These are phyloP conservation scores for Datnioides undecimradiatus DNA, from an alignment of 2,113 vertebrate genomes.

Conservation along the genomic window DNA sequence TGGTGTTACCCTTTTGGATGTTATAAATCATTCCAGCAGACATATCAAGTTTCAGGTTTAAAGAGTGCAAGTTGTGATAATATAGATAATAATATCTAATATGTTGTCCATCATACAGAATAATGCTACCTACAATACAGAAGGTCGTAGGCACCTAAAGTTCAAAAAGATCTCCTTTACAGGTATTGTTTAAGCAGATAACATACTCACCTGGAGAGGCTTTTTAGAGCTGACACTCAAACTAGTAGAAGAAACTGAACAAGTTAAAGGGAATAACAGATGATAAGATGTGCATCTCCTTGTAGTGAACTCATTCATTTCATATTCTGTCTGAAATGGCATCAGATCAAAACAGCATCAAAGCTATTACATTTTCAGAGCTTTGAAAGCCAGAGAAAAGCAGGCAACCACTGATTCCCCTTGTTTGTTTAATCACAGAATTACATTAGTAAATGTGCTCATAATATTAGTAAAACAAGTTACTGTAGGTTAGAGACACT, in stretches of 20 bases:
- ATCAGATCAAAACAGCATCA: background rate
- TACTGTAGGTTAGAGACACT: too few relatives aligned
- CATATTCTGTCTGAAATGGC: background rate
- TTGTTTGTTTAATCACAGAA: background rate
- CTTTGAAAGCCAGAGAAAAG: background rate
- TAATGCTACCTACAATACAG: background rate
- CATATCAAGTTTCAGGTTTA: background rate
- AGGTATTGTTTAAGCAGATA: background rate
- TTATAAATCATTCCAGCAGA: slow-evolving; percentile 8
- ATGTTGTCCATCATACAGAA: background rate
- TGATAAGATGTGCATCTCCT: background rate
- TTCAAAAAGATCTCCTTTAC: background rate
- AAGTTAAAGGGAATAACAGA: background rate
- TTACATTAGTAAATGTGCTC: too few relatives aligned
- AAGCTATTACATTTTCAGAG: background rate
- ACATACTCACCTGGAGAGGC: background rate
- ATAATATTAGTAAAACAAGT: too few relatives aligned
- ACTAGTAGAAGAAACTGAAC: background rate
- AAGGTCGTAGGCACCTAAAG: background rate
- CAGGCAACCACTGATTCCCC: background rate
- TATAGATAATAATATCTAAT: too few relatives aligned
- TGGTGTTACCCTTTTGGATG: background rate
- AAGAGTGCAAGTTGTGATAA: background rate
- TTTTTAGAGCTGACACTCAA: background rate
- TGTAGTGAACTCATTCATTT: background rate